Percentiles rank a stretch among this genome's conserved stretches.
Evolutionary conservation across 2,888 invertebrate species (phyloP).

Genomic region (Cactoblastis cactorum): DNA sequence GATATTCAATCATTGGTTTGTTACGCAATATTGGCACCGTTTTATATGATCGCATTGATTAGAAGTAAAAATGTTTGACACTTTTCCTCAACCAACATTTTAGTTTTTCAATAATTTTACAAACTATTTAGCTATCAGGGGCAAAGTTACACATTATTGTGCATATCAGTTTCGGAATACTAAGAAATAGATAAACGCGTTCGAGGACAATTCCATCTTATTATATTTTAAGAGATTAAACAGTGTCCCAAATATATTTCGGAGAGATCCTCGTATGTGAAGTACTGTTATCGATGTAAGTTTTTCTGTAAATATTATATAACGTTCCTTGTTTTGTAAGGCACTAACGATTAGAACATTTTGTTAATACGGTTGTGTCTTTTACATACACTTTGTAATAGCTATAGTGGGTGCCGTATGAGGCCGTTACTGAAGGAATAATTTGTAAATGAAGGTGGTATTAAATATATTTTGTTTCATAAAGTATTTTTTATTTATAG

Average conservation of each 20-base stretch:
- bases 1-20: no score
- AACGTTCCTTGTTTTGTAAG: constrained; percentile 62
- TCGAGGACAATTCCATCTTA: constrained; percentile 21
- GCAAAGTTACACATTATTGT: constrained; percentile 45
- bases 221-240: neutral
- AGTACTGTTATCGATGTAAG: constrained; percentile 34
- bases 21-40: no score
- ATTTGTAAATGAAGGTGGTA: constrained; percentile 69
- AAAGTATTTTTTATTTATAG: constrained; percentile 28
- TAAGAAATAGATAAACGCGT: constrained; percentile 32
- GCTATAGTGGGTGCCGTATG: constrained; percentile 46
- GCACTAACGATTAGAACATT: constrained; percentile 61
- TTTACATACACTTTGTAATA: constrained; percentile 52
- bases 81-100: no score
- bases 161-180: constrained; percentile 63
- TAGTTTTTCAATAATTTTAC: no score
- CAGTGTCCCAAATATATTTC: neutral
- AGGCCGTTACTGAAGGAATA: constrained; percentile 45
- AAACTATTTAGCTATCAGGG: constrained; percentile 4
- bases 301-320: constrained; percentile 54
- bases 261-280: constrained; percentile 24
- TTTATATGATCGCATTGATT: no score
- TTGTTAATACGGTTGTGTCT: constrained; percentile 63
- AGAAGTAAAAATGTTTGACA: no score
- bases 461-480: constrained; percentile 76